Conservation (phyloP, 2,888 invertebrate genomes). For the Tillus elongatus region DNA sequence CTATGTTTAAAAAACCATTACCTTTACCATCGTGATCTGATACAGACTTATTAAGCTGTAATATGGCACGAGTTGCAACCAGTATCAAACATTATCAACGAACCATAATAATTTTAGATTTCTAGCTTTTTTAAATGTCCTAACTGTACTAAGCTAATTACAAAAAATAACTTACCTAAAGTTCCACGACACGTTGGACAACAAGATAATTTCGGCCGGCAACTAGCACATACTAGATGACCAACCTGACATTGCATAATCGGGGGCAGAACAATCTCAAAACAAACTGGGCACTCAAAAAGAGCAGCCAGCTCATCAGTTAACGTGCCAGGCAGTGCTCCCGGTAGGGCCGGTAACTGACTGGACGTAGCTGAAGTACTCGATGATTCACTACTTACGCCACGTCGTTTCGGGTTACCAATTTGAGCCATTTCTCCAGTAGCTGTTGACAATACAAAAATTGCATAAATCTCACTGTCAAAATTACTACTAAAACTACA, state of each 20-base stretch:
- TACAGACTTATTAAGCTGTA: too few relatives aligned
- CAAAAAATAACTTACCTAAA: conserved; percentile 60
- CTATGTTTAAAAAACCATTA: too few relatives aligned
- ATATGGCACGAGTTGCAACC: too few relatives aligned
- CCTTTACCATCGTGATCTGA: too few relatives aligned
- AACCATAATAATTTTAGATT: too few relatives aligned
- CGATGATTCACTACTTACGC: conserved; percentile 26
- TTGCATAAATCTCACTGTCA: too few relatives aligned
- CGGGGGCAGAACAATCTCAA: conserved; percentile 98
- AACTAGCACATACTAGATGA: conserved; percentile 95
- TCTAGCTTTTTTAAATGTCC: conserved; percentile 5
- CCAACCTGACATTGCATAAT: conserved; percentile 98
- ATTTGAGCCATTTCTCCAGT: conserved; percentile 34
- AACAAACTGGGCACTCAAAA: conserved; percentile 96
- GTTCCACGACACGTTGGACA: conserved; percentile 98
- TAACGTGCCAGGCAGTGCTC: conserved; percentile 54
- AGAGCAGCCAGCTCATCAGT: conserved; percentile 83
- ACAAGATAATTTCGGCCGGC: conserved; percentile 91
- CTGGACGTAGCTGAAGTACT: conserved; percentile 28
- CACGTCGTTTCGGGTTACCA: conserved; percentile 33
- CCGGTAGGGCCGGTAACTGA: conserved; percentile 27
- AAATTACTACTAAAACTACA: too few relatives aligned
- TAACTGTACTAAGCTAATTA: not conserved
- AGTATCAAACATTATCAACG: too few relatives aligned
- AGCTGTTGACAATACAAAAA: too few relatives aligned